These are phyloP conservation scores for Apis cerana DNA, from an alignment of 1,140 invertebrate species.

Conservation along the genomic window DNA sequence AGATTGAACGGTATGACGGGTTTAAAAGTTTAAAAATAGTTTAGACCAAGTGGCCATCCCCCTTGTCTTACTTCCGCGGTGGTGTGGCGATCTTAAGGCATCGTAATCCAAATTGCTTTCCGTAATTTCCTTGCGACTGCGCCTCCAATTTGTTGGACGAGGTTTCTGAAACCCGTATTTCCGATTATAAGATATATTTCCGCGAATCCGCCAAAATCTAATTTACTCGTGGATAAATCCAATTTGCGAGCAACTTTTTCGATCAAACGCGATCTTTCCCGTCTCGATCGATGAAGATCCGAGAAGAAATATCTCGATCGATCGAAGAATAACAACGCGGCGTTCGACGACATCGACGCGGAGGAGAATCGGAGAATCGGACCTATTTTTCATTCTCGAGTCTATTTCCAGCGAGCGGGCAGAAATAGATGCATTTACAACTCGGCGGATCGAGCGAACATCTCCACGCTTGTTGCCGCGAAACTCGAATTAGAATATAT, in stretches of 20 bases:
- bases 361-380: neutral
- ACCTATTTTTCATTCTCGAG: slow-evolving; percentile 58
- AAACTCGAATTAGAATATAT: slow-evolving; percentile 40
- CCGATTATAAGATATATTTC: too few relatives aligned
- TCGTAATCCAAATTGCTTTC: neutral
- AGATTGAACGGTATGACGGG: slow-evolving; percentile 1
- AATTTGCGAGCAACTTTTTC: too few relatives aligned
- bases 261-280: neutral
- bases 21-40: slow-evolving; percentile 49
- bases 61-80: slow-evolving; percentile 17
- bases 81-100: neutral
- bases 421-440: slow-evolving; percentile 59
- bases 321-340: slow-evolving; percentile 3
- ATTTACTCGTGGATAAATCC: too few relatives aligned
- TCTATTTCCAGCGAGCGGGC: slow-evolving; percentile 62
- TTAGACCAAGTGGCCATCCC: slow-evolving; percentile 5
- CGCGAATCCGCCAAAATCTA: too few relatives aligned
- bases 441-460: slow-evolving; percentile 31
- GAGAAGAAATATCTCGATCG: too few relatives aligned
- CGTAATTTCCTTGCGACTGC: neutral
- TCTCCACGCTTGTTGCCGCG: slow-evolving; percentile 28
- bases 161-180: neutral
- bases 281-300: neutral
- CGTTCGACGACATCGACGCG: neutral
- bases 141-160: neutral